These are phyloP conservation scores for Rhingia campestris DNA, from an alignment of 2,888 invertebrate species.

Conservation along the genomic window DNA sequence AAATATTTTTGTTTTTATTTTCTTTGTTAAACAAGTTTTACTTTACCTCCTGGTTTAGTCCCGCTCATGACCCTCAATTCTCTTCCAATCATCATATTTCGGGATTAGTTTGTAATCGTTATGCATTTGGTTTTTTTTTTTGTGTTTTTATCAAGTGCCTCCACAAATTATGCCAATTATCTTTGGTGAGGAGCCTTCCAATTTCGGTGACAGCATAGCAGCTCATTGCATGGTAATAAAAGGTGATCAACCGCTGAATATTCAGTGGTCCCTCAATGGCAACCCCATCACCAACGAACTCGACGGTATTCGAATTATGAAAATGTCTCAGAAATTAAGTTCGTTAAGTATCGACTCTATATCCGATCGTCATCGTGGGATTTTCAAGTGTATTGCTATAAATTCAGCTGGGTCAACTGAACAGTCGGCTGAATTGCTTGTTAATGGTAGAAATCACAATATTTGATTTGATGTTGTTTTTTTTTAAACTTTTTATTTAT, in stretches of 20 bases:
- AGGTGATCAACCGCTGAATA: slow-evolving; percentile 87
- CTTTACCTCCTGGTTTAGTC: not conserved
- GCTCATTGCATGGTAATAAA: slow-evolving; percentile 85
- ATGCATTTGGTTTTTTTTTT: not conserved
- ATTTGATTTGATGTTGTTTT: slow-evolving; percentile 7
- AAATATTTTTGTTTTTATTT: slow-evolving; percentile 32
- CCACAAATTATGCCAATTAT: slow-evolving; percentile 89
- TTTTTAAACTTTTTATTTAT: slow-evolving; percentile 49
- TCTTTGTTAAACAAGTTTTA: slow-evolving; percentile 13
- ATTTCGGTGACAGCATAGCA: slow-evolving; percentile 89
- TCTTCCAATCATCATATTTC: not conserved
- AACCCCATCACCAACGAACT: slow-evolving; percentile 80
- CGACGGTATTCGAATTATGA: slow-evolving; percentile 80
- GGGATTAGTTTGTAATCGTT: not conserved
- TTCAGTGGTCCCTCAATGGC: slow-evolving; percentile 86
- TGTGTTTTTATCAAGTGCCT: slow-evolving; percentile 82
- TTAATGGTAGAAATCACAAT: slow-evolving; percentile 79
- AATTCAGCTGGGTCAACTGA: slow-evolving; percentile 85
- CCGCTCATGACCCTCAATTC: too few species aligned
- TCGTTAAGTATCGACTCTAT: slow-evolving; percentile 86
- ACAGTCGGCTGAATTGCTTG: slow-evolving; percentile 82
- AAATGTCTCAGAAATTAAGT: slow-evolving; percentile 83
- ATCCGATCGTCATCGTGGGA: slow-evolving; percentile 85
- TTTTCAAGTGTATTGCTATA: slow-evolving; percentile 86
- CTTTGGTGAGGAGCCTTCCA: slow-evolving; percentile 88